Evolutionary conservation across 23 tunicate species (phyloP), one percentile per base, ranked within the genome.

Genomic region (Trididemnum nubilum): DNA sequence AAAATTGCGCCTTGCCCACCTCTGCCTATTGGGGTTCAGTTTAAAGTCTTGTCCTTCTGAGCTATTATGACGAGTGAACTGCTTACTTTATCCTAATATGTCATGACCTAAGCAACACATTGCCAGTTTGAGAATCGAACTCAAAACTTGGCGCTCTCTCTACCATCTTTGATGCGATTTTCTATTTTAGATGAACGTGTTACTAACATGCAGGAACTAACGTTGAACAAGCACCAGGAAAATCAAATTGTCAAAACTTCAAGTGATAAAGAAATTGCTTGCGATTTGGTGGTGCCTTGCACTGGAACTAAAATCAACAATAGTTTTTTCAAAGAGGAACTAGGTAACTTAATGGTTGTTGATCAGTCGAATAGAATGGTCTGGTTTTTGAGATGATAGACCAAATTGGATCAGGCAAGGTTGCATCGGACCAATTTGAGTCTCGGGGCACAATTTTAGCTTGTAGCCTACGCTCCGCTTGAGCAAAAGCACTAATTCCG

Each of bases 211-310:
- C 69, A 66, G 4, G 92, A 92, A 31, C 23, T 92, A 57, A 82
- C 65, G 4, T 25, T 87, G 63, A 83, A 83, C 78, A 83, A 79
- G 34, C 54, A 83, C 64, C 82, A 64, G 28, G 76, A 78, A 37
- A 88, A 73, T 15, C 92, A 87, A 83, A 86, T 83, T 31, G 82
- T 87, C 36, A 83, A 92, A 57, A 92, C 92, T 1, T 70, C 74
- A 70, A 51, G 79, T 9, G 92, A 86, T 4, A 83, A 86, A 71
- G 83, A 83, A 78, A 60, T 92, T 9, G 49, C 66, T 22, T 86
- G 76, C 15, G 97, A 91, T 67, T 59, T 91, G 21, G 81, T 91
- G 18, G 39, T 91, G n/a, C 86, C 90, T 2, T 91, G 97, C 78
- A 83, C 79, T 0, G 97, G 97, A 29, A 69, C 61, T 2, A 87